Evolutionary conservation across 2,113 vertebrate species (phyloP).

Genomic region (Setophaga petechia): DNA sequence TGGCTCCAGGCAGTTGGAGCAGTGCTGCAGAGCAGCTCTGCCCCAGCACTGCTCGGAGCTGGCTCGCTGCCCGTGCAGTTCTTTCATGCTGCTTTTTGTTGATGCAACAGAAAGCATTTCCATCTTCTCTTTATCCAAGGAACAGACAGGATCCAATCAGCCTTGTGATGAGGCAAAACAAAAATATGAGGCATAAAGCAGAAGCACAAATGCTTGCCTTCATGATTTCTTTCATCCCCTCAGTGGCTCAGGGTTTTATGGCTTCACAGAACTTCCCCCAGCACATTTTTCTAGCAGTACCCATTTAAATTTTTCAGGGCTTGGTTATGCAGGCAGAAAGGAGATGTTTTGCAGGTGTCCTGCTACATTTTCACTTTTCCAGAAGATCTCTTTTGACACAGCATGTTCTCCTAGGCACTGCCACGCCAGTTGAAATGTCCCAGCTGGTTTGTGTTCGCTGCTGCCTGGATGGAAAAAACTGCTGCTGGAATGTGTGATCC

Average conservation of each 20-base stretch:
- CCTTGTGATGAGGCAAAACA: conserved; percentile 1
- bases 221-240: neutral
- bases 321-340: neutral
- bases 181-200: neutral
- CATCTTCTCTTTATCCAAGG: conserved; percentile 40
- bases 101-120: conserved; percentile 56
- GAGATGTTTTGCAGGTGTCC: conserved; percentile 42
- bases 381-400: conserved; percentile 25
- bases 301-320: conserved; percentile 9
- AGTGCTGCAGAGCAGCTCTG: neutral
- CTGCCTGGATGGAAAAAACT: neutral
- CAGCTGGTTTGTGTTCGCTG: neutral
- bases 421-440: neutral
- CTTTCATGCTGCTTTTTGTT: conserved; percentile 35
- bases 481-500: neutral
- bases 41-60: neutral
- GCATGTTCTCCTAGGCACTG: neutral
- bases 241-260: neutral
- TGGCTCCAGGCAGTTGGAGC: neutral
- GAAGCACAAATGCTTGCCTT: neutral
- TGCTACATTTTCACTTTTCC: neutral
- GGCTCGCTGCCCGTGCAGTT: conserved; percentile 14
- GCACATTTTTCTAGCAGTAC: neutral
- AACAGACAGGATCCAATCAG: conserved; percentile 30
- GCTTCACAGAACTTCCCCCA: neutral